These are phyloP conservation scores for Chelonoidis abingdonii DNA, from an alignment of 2,113 vertebrate species.

Conservation along the genomic window DNA sequence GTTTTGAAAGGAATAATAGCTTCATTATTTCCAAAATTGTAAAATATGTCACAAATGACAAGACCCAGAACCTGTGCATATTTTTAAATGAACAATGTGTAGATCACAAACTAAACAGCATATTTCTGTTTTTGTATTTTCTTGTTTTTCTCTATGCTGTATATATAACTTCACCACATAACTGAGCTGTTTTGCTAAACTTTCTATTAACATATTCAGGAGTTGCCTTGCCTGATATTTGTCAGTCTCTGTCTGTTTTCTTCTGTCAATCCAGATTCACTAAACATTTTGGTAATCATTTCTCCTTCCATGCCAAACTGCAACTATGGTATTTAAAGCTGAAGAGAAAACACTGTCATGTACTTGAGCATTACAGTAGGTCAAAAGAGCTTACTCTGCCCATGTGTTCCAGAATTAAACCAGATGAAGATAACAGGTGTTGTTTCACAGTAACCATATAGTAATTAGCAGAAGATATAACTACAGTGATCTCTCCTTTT, in stretches of 20 bases:
- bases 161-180: background rate
- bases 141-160: constrained; percentile 14
- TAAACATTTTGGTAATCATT: background rate
- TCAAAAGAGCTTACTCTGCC: rapidly evolving
- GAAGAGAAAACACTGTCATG: rapidly evolving
- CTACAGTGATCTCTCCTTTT: background rate
- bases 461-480: background rate
- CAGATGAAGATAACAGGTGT: background rate
- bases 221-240: background rate
- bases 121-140: constrained; percentile 42
- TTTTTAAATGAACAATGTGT: constrained; percentile 26
- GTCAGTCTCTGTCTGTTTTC: background rate
- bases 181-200: background rate
- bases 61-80: constrained; percentile 36
- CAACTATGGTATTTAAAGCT: background rate
- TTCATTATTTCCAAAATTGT: constrained; percentile 35
- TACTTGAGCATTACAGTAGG: background rate
- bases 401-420: rapidly evolving
- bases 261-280: background rate
- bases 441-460: background rate
- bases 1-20: constrained; percentile 25
- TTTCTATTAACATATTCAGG: background rate
- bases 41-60: background rate
- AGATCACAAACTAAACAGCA: constrained; percentile 13
- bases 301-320: background rate